These are phyloP conservation scores for Eonycteris spelaea DNA, from an alignment of 2,113 vertebrate species.

Conservation along the genomic window DNA sequence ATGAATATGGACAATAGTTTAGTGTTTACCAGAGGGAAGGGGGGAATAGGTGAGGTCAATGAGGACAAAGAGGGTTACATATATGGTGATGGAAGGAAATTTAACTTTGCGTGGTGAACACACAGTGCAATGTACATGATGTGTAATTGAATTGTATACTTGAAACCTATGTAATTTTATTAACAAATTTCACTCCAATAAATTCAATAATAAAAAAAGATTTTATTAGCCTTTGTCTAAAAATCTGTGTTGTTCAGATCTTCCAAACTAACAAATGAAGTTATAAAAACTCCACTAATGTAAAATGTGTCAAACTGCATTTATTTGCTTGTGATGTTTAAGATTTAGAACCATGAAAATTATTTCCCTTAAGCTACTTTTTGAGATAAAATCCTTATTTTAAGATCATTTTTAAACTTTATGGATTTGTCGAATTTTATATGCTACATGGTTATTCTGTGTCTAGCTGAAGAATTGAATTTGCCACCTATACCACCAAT, in stretches of 20 bases:
- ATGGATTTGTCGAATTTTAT: constrained; percentile 16
- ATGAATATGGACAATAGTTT: too few species aligned
- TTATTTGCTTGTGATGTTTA: constrained; percentile 19
- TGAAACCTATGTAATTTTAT: too few species aligned
- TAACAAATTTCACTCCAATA: too few species aligned
- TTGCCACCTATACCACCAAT: not conserved
- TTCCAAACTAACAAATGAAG: constrained; percentile 20
- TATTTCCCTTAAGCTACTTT: constrained; percentile 24
- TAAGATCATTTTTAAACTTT: constrained; percentile 37
- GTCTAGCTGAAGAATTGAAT: constrained; percentile 18
- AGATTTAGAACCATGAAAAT: constrained; percentile 35
- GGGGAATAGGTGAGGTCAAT: too few species aligned
- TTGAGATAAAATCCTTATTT: not conserved
- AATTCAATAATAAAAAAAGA: not conserved
- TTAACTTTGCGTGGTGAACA: too few species aligned
- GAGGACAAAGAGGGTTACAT: too few species aligned
- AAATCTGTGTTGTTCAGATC: not conserved
- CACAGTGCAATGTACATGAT: too few species aligned
- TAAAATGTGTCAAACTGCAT: not conserved
- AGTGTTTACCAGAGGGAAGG: too few species aligned
- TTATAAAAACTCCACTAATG: not conserved
- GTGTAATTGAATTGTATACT: too few species aligned
- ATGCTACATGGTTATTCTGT: not conserved
- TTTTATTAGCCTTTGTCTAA: not conserved
- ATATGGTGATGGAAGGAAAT: too few species aligned